Evolutionary conservation across 2,113 vertebrate genomes (phyloP).

Genomic region (Rhinolophus sinicus): DNA sequence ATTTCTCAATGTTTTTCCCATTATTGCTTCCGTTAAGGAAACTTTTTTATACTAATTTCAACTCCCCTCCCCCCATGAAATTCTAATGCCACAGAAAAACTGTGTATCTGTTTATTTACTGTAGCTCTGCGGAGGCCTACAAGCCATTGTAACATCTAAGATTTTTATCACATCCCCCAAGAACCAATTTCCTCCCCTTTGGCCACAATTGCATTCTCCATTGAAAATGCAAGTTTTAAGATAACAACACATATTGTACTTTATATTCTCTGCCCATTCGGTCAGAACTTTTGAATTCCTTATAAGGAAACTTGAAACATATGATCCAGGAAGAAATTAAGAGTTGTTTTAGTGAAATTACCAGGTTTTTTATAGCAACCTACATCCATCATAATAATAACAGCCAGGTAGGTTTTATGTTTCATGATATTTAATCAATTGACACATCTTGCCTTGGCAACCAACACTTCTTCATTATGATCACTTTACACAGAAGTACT

Average conservation of each 20-base stretch:
- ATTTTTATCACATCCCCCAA: not conserved
- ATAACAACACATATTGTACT: not conserved
- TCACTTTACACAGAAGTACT: not conserved
- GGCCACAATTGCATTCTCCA: not conserved
- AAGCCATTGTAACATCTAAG: not conserved
- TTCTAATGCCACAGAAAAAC: not conserved
- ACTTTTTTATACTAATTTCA: not conserved
- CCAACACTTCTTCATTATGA: not conserved
- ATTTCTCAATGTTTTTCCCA: not conserved
- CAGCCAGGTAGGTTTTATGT: not conserved
- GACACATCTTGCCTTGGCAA: not conserved
- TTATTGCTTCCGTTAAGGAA: not conserved
- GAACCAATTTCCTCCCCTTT: not conserved
- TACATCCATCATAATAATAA: not conserved
- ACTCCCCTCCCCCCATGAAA: not conserved
- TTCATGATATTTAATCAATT: not conserved
- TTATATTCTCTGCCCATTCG: not conserved
- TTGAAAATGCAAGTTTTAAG: not conserved
- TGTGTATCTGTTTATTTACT: not conserved
- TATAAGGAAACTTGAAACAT: slow-evolving; percentile 3
- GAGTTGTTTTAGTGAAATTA: not conserved
- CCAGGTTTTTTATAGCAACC: not conserved
- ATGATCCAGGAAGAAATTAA: not conserved
- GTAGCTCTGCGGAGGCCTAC: not conserved
- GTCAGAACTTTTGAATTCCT: not conserved